Percentiles rank a stretch among this genome's conserved stretches.
phyloP scores from a whole-genome alignment of 2,888 invertebrate species.

The Morinoia aosen region DNA sequence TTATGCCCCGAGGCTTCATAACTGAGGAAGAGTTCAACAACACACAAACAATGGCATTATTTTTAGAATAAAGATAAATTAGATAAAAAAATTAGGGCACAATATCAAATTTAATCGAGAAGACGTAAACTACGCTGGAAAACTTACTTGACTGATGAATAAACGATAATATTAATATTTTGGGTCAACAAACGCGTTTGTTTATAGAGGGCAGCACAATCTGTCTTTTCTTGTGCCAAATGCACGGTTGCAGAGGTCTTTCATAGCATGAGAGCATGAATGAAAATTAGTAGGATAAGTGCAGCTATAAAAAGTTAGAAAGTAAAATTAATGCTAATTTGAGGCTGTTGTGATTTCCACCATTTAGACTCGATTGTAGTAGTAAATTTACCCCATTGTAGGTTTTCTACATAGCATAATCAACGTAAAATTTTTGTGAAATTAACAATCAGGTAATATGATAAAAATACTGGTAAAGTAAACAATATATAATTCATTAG shows the following conservation, averaged over 20 bases:
- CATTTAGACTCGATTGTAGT: too few species aligned
- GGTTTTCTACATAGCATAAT: too few species aligned
- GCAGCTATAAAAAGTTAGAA: neutral
- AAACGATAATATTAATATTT: constrained; percentile 10
- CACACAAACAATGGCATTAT: neutral
- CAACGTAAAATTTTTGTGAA: too few species aligned
- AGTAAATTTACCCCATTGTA: too few species aligned
- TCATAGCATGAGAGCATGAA: neutral
- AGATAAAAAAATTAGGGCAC: neutral
- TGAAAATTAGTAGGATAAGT: neutral
- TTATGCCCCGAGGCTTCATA: constrained; percentile 51
- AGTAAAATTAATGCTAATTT: too few species aligned
- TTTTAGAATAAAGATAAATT: neutral
- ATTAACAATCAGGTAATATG: too few species aligned
- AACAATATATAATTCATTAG: too few species aligned
- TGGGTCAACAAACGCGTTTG: neutral
- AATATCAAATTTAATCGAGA: neutral
- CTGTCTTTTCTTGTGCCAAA: neutral
- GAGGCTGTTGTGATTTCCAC: too few species aligned
- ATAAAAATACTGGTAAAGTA: too few species aligned
- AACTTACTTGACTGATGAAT: constrained; percentile 34
- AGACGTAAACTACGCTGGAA: neutral
- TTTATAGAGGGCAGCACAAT: constrained; percentile 49
- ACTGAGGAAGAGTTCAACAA: constrained; percentile 15
- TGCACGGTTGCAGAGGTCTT: neutral